Conservation (phyloP, 2,113 vertebrate species). For the Antechinus flavipes region DNA sequence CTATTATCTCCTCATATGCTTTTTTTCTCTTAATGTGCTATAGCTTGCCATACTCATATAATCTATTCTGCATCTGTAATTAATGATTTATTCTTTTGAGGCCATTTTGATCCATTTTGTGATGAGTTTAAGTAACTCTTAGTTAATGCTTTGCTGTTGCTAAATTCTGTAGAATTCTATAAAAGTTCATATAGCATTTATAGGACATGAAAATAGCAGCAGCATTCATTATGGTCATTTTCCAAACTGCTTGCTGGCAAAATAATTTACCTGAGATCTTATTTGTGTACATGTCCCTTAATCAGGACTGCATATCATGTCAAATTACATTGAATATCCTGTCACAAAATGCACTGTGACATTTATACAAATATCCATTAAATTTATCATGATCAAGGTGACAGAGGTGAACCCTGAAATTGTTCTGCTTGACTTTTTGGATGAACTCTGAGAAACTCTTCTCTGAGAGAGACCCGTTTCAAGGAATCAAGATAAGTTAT, state of each 20-base stretch:
- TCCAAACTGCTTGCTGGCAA: slow-evolving; percentile 51
- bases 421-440: no score
- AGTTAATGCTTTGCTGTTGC: slow-evolving; percentile 61
- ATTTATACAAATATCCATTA: slow-evolving; percentile 67
- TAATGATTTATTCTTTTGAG: slow-evolving; percentile 67
- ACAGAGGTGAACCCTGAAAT: no score
- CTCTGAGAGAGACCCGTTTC: no score
- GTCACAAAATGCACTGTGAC: slow-evolving; percentile 64
- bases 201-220: slow-evolving; percentile 74
- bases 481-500: no score
- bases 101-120: slow-evolving; percentile 61
- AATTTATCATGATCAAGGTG: slow-evolving; percentile 58
- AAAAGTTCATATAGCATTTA: slow-evolving; percentile 53
- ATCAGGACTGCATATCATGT: slow-evolving; percentile 58
- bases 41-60: slow-evolving; percentile 60
- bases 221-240: slow-evolving; percentile 65
- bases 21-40: slow-evolving; percentile 48
- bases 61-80: slow-evolving; percentile 64
- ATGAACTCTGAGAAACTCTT: no score
- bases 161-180: slow-evolving; percentile 62
- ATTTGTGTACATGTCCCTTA: slow-evolving; percentile 71
- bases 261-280: slow-evolving; percentile 71
- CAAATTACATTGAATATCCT: slow-evolving; percentile 59
- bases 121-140: slow-evolving; percentile 47
- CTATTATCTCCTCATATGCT: slow-evolving; percentile 43